Conservation (phyloP, 64 coral and sea anemone genomes). For the Cladopsammia gracilis region DNA sequence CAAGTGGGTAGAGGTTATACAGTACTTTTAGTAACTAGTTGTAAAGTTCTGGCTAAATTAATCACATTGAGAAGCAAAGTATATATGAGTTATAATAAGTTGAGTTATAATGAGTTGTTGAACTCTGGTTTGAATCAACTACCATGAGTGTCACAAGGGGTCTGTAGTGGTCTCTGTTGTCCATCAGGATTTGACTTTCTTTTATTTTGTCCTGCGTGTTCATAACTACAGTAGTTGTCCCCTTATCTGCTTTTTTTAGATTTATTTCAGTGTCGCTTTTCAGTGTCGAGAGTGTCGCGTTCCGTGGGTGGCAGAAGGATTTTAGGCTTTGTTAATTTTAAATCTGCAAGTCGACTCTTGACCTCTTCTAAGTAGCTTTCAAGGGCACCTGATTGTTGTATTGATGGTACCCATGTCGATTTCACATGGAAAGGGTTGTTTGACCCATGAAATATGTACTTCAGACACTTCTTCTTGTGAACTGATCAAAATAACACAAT, state of each 20-base stretch:
- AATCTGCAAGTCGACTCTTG: conserved; percentile 33
- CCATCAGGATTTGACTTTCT: neutral
- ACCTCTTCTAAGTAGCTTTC: conserved; percentile 60
- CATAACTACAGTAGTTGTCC: neutral
- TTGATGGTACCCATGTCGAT: conserved; percentile 51
- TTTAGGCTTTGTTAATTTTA: conserved; percentile 23
- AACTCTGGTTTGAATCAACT: neutral
- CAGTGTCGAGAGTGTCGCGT: neutral
- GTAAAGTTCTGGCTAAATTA: no score
- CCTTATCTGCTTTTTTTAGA: no score
- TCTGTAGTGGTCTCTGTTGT: neutral
- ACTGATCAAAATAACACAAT: conserved; percentile 46
- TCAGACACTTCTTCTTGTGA: conserved; percentile 14
- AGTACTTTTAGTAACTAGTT: no score
- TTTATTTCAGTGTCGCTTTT: neutral
- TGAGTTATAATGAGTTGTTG: neutral
- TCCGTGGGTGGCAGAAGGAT: conserved; percentile 34
- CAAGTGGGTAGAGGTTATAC: no score
- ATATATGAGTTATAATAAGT: no score
- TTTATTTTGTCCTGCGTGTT: neutral
- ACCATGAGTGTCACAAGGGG: neutral
- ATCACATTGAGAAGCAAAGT: no score
- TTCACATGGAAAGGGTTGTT: conserved; percentile 61
- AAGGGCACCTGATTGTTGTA: conserved; percentile 54
- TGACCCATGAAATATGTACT: conserved; percentile 42